phyloP scores from a whole-genome alignment of 1,140 invertebrate genomes.

The Lethocerus indicus region DNA sequence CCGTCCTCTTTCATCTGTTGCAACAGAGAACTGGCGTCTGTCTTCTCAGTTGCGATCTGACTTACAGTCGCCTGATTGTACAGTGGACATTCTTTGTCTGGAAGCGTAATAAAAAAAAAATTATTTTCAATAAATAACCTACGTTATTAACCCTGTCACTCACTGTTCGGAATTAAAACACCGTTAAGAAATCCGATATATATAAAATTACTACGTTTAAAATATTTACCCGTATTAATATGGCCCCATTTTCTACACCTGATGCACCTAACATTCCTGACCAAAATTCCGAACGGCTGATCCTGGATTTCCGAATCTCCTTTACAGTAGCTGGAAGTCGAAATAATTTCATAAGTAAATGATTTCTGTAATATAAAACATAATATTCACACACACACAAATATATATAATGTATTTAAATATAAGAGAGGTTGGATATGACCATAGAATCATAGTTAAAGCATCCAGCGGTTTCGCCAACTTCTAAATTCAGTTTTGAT shows the following conservation, averaged over 20 bases:
- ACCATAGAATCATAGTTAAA: no score
- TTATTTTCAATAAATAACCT: background rate
- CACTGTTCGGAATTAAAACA: background rate
- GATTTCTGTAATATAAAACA: no score
- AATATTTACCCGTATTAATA: conserved; percentile 78
- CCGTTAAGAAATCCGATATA: conserved; percentile 3
- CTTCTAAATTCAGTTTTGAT: no score
- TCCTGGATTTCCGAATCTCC: conserved; percentile 91
- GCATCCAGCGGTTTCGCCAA: no score
- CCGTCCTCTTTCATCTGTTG: conserved; percentile 87
- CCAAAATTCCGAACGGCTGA: conserved; percentile 97
- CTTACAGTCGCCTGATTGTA: conserved; percentile 64
- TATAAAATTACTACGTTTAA: conserved; percentile 2
- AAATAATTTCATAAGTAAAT: no score
- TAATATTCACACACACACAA: no score
- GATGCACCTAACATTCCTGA: conserved; percentile 92
- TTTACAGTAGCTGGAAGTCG: conserved; percentile 77
- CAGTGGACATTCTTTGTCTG: conserved; percentile 83
- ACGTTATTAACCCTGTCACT: background rate
- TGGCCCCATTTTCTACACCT: conserved; percentile 99
- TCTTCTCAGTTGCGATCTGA: conserved; percentile 35
- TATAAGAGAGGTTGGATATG: no score
- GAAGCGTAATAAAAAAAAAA: conserved; percentile 19
- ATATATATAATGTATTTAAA: no score
- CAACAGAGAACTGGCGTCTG: conserved; percentile 58